A percentile compares a stretch with the other conserved stretches of the same genome.
phyloP scores from a whole-genome alignment of 2,888 invertebrate species.

The Drosophila recens region DNA sequence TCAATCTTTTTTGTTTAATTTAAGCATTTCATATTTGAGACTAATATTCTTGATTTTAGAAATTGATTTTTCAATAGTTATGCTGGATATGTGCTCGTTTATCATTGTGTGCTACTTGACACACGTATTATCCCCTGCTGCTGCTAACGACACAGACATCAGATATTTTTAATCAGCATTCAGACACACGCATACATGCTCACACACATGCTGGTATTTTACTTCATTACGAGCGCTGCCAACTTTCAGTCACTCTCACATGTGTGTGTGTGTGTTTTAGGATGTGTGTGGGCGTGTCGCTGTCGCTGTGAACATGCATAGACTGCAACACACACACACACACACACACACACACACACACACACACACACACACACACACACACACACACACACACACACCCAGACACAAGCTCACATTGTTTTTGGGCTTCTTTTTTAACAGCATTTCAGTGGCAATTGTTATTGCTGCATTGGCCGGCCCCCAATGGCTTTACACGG shows the following conservation, averaged over 20 bases:
- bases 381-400: background rate
- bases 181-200: slow-evolving; percentile 8
- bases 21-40: too few species aligned
- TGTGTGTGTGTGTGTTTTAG: background rate
- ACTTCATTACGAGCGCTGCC: slow-evolving; percentile 11
- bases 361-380: background rate
- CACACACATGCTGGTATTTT: slow-evolving; percentile 5
- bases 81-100: slow-evolving; percentile 4
- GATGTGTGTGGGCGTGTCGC: slow-evolving; percentile 11
- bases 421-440: slow-evolving; percentile 1
- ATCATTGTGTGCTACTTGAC: background rate
- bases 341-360: background rate
- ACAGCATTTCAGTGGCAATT: slow-evolving; percentile 85
- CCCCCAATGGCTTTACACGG: slow-evolving; percentile 93
- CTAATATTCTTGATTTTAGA: too few species aligned
- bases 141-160: slow-evolving; percentile 28
- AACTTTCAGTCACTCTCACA: background rate
- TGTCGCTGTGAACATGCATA: slow-evolving; percentile 14
- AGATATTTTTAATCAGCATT: slow-evolving; percentile 39
- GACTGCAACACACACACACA: slow-evolving; percentile 24
- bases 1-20: too few species aligned
- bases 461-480: slow-evolving; percentile 85
- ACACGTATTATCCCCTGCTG: slow-evolving; percentile 10
- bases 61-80: background rate
- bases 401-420: too few species aligned